These are phyloP conservation scores for Lipotes vexillifer DNA, from an alignment of 2,113 vertebrate species.

Conservation along the genomic window DNA sequence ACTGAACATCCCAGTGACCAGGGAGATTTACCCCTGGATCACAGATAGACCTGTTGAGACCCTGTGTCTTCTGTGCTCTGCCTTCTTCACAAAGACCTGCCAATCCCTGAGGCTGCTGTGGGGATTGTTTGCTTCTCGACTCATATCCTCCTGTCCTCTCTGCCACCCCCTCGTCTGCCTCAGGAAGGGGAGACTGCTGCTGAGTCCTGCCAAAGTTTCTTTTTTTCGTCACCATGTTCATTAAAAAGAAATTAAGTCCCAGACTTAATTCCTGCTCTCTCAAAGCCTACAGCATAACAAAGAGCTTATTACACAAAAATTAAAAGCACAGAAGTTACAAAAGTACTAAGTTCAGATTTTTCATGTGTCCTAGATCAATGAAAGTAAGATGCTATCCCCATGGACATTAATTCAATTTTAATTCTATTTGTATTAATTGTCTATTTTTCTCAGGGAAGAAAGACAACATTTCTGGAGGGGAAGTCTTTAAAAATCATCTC, in stretches of 20 bases:
- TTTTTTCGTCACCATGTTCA: conserved; percentile 16
- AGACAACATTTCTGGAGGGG: background rate
- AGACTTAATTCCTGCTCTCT: conserved; percentile 41
- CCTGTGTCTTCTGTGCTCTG: background rate
- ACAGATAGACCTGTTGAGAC: background rate
- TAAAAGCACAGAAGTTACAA: conserved; percentile 52
- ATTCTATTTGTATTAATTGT: conserved; percentile 54
- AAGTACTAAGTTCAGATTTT: conserved; percentile 58
- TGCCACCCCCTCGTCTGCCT: background rate
- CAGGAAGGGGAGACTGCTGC: background rate
- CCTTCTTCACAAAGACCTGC: background rate
- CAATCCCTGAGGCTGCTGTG: background rate
- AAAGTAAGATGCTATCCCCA: conserved; percentile 47
- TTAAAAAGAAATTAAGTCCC: conserved; percentile 60
- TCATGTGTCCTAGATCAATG: conserved; percentile 58
- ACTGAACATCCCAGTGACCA: background rate
- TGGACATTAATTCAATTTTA: conserved; percentile 62
- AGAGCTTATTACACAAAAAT: conserved; percentile 61
- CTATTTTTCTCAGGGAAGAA: conserved; percentile 50
- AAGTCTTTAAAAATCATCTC: conserved; percentile 1
- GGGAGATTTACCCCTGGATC: background rate
- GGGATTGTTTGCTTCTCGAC: background rate
- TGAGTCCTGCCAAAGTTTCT: background rate
- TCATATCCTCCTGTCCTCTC: background rate
- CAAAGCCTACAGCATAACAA: conserved; percentile 60